Conservation (phyloP, 2,888 invertebrate species). For the Falcaria lacertinaria region DNA sequence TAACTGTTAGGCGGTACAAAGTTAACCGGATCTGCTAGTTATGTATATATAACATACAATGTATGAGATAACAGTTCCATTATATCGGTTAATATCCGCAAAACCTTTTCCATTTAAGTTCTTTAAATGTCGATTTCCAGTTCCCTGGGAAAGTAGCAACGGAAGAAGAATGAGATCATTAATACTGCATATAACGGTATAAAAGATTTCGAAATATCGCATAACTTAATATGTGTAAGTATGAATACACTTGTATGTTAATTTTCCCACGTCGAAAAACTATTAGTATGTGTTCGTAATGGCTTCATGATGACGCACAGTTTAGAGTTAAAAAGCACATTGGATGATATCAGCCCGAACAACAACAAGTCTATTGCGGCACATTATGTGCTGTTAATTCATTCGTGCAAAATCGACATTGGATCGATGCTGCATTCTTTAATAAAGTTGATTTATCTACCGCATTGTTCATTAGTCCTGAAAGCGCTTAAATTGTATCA, state of each 20-base stretch:
- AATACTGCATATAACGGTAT: neutral
- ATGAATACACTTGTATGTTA: neutral
- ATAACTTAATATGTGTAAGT: neutral
- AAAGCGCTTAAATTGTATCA: constrained; percentile 42
- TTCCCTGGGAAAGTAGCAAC: neutral
- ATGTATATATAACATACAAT: too few relatives aligned
- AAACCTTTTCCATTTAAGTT: neutral
- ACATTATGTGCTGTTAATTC: constrained; percentile 20
- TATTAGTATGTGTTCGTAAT: constrained; percentile 1
- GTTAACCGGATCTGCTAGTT: too few relatives aligned
- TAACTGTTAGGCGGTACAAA: too few relatives aligned
- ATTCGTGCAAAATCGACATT: constrained; percentile 20
- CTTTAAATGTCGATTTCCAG: neutral
- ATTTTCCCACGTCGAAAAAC: constrained; percentile 4
- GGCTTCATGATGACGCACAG: constrained; percentile 2
- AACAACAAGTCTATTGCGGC: constrained; percentile 7
- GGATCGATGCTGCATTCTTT: constrained; percentile 28
- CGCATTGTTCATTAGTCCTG: constrained; percentile 46
- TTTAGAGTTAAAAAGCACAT: neutral
- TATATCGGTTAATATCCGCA: neutral
- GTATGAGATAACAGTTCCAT: too few relatives aligned
- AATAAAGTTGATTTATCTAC: constrained; percentile 34
- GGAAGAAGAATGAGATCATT: neutral
- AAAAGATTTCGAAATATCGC: neutral
- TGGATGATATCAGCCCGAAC: constrained; percentile 4